Evolutionary conservation across 2,797 vertebrate species (phyloP).

Genomic region (Apodemus agrarius): DNA sequence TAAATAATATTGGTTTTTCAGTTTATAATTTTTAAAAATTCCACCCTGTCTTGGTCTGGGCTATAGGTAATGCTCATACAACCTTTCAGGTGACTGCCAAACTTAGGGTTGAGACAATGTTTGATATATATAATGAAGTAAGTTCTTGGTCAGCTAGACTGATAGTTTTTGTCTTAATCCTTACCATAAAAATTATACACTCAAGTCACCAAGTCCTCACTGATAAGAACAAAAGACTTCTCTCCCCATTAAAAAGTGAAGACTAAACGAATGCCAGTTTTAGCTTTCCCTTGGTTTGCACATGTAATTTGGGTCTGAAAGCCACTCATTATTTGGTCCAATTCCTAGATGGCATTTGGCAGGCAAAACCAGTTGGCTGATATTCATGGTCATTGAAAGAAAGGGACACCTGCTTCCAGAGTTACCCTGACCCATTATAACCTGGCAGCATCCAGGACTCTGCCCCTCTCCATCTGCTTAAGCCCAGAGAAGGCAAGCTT

Average conservation of each 20-base stretch:
- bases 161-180: neutral
- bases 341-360: constrained; percentile 68
- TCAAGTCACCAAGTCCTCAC: constrained; percentile 29
- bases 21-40: neutral
- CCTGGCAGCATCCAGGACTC: constrained; percentile 1
- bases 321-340: constrained; percentile 59
- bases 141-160: constrained; percentile 19
- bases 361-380: constrained; percentile 58
- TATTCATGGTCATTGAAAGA: constrained; percentile 57
- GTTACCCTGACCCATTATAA: constrained; percentile 15
- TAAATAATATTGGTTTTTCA: neutral
- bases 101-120: neutral
- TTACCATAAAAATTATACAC: neutral
- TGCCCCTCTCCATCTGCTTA: constrained; percentile 33
- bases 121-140: neutral
- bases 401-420: constrained; percentile 49
- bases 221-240: neutral
- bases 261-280: constrained; percentile 49
- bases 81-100: neutral
- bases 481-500: neutral
- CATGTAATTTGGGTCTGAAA: constrained; percentile 69
- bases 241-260: constrained; percentile 23
- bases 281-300: constrained; percentile 11
- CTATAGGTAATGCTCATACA: neutral
- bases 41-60: neutral